Base-by-base conservation (phyloP, 2,888 invertebrate species). In the Dexiosoma caninum region DNA sequence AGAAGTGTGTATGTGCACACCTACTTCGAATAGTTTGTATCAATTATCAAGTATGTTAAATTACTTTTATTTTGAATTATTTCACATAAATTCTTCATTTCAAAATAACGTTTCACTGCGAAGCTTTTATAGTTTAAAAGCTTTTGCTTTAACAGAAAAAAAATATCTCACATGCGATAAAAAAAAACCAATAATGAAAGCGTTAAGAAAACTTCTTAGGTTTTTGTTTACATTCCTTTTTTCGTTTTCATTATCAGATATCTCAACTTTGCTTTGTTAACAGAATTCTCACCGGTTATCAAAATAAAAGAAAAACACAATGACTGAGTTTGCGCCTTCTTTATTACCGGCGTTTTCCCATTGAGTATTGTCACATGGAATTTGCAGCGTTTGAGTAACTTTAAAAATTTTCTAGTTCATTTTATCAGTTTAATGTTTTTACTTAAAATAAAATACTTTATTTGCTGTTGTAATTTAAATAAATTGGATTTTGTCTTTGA, bases 311-410 rank as follows among this genome's bases (percentile, higher is more conserved):
- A 42, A 14, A 37, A 60, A 23, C 19, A 72, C 57, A 46, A 27
- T 10, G 71, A 81, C 57, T 62, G 80, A 83, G 86, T 82, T 67
- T 86, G 87, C 87, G 86, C 86, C 32, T 8, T 72, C 69, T 82
- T 10, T 49, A 55, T 69, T 83, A 85, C 88, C 87, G 87, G 88
- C 86, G 77, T 86, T 86, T 86, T 85, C 57, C 4, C 6, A 16
- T 46, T 59, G 21, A 0, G 10, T n/a, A 37, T 19, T 19, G 0
- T 67, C 14, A 42, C 9, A 40, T n/a, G 7, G 19, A 44, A 32
- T 44, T 30, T 37, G 19, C 44, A 37, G 21, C 44, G 12, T 6
- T 6, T 30, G 30, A 35, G 49, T 21, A 64, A n/a, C 9, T 46
- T 62, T 19, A 27, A n/a, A n/a, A n/a, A 12, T 42, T 42, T 44